These are phyloP conservation scores for Cherax quadricarinatus DNA, from an alignment of 1,140 invertebrate species.

Conservation along the genomic window DNA sequence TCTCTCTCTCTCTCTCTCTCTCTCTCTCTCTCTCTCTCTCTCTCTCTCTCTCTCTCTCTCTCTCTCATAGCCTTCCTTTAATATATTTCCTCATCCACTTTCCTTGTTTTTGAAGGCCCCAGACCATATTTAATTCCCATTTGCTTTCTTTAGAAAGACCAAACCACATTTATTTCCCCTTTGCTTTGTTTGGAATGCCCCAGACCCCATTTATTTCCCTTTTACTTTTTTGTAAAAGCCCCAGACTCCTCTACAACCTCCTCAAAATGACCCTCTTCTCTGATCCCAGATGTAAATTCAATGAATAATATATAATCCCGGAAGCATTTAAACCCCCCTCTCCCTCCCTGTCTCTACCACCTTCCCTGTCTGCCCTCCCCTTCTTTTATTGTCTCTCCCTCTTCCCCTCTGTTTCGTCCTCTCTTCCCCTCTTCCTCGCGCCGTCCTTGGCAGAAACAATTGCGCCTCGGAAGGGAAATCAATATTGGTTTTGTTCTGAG, in stretches of 20 bases:
- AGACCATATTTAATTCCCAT: neutral
- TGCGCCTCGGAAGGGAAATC: constrained; percentile 18
- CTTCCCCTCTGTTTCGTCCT: neutral
- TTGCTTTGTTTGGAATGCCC: neutral
- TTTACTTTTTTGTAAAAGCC: neutral
- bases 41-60: neutral
- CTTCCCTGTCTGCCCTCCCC: neutral
- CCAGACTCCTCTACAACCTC: neutral
- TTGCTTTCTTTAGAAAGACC: no score
- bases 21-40: neutral
- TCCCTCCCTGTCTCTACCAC: constrained; percentile 1
- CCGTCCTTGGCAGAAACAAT: constrained; percentile 46
- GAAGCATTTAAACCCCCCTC: constrained; percentile 29
- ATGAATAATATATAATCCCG: constrained; percentile 11
- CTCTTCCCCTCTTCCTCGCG: constrained; percentile 19
- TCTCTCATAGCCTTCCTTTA: neutral
- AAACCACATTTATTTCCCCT: no score
- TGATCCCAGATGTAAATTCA: constrained; percentile 44
- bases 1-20: no score
- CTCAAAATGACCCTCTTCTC: neutral
- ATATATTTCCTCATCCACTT: neutral
- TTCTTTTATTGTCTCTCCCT: neutral
- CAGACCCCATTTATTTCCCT: neutral
- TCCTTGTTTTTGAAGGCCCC: neutral
- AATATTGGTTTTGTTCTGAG: constrained; percentile 43